phyloP scores from a whole-genome alignment of 2,797 vertebrate genomes.

The Dermochelys coriacea region DNA sequence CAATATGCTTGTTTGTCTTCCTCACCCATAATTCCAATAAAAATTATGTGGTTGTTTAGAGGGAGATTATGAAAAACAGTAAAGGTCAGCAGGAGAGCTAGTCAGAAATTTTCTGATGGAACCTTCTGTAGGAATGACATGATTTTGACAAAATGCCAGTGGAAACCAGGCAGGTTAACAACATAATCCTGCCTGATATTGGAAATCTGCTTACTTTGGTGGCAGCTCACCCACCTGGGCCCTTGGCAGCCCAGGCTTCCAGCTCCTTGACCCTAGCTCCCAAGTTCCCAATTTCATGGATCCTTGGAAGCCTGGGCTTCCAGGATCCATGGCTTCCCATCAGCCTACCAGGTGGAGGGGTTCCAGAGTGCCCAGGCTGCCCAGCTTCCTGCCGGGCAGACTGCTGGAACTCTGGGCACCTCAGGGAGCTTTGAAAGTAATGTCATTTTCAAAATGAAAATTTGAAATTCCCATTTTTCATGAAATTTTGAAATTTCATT shows the following conservation, averaged over 20 bases:
- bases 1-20: neutral
- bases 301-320: neutral
- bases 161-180: neutral
- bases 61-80: neutral
- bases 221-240: neutral
- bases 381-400: neutral
- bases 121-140: neutral
- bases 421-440: neutral
- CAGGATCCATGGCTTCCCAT: rapidly evolving
- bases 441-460: neutral
- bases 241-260: neutral
- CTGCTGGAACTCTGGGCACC: neutral
- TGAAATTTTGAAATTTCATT: neutral
- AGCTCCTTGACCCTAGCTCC: neutral
- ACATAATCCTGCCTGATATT: neutral
- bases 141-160: neutral
- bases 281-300: neutral
- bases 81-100: neutral
- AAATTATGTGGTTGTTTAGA: neutral
- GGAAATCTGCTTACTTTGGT: neutral
- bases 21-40: neutral
- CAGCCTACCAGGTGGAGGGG: neutral
- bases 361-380: neutral
- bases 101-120: neutral
- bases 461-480: neutral